Evolutionary conservation across 2,113 vertebrate genomes (phyloP).

Genomic region (Anarrhichthys ocellatus): DNA sequence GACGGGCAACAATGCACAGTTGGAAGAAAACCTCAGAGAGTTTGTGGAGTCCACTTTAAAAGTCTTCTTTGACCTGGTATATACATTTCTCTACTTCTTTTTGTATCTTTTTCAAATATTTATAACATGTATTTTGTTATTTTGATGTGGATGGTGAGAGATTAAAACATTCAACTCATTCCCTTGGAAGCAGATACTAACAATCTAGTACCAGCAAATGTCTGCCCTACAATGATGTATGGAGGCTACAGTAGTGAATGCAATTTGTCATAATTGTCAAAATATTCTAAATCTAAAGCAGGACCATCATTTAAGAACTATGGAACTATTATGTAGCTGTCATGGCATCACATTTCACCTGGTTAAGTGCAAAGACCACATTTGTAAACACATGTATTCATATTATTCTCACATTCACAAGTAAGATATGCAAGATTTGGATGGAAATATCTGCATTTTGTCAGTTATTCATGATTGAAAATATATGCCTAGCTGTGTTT

Average conservation of each 20-base stretch:
- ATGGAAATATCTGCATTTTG: not conserved
- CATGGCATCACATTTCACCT: not conserved
- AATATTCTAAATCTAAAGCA: not conserved
- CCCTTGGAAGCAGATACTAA: not conserved
- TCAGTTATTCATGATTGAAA: not conserved
- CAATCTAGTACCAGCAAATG: not conserved
- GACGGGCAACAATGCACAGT: constrained; percentile 23
- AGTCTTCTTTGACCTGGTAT: constrained; percentile 62
- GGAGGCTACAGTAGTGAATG: not conserved
- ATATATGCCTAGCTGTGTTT: not conserved
- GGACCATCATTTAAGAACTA: not conserved
- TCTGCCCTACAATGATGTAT: not conserved
- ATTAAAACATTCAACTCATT: not conserved
- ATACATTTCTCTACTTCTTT: not conserved
- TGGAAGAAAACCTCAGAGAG: constrained; percentile 50
- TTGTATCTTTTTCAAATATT: not conserved
- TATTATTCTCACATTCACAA: not conserved
- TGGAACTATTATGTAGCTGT: not conserved
- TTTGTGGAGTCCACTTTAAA: constrained; percentile 60
- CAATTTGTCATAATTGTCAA: not conserved
- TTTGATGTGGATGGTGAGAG: not conserved
- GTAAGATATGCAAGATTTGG: not conserved
- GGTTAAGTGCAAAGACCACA: not conserved
- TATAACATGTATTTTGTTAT: not conserved
- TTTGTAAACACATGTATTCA: not conserved